phyloP scores from a whole-genome alignment of 2,113 vertebrate species.

The Equus przewalskii region DNA sequence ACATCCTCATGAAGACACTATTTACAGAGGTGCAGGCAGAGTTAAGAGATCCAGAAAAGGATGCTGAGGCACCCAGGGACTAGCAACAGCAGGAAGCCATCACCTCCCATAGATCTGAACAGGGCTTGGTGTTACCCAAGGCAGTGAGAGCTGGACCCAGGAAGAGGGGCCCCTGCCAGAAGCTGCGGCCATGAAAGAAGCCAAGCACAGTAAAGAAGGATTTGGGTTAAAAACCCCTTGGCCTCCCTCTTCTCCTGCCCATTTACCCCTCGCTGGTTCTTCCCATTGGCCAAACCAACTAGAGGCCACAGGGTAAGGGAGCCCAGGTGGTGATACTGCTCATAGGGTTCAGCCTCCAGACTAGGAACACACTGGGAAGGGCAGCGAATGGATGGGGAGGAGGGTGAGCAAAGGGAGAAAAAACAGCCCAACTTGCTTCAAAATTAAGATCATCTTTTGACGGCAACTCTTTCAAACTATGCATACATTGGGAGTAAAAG shows the following conservation, averaged over 20 bases:
- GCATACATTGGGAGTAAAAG: background rate
- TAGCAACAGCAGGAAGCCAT: background rate
- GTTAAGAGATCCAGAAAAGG: background rate
- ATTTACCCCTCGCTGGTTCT: background rate
- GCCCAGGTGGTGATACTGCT: background rate
- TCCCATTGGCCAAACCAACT: background rate
- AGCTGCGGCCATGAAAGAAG: background rate
- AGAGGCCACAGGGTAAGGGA: background rate
- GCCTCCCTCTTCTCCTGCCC: background rate
- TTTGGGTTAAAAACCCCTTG: background rate
- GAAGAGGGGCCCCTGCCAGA: background rate
- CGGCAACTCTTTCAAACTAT: background rate
- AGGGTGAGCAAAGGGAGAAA: background rate
- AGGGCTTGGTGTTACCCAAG: background rate
- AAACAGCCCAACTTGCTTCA: background rate
- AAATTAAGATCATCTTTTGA: background rate
- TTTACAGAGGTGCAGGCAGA: background rate
- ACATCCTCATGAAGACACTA: background rate
- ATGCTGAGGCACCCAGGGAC: background rate
- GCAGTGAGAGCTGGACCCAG: no score
- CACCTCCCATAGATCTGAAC: background rate
- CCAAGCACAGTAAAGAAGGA: fast-evolving
- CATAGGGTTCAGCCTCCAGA: background rate
- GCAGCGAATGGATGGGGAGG: background rate
- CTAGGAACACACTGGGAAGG: background rate